Evolutionary conservation across 2,888 invertebrate genomes (phyloP).

Genomic region (Microdon myrmicae): DNA sequence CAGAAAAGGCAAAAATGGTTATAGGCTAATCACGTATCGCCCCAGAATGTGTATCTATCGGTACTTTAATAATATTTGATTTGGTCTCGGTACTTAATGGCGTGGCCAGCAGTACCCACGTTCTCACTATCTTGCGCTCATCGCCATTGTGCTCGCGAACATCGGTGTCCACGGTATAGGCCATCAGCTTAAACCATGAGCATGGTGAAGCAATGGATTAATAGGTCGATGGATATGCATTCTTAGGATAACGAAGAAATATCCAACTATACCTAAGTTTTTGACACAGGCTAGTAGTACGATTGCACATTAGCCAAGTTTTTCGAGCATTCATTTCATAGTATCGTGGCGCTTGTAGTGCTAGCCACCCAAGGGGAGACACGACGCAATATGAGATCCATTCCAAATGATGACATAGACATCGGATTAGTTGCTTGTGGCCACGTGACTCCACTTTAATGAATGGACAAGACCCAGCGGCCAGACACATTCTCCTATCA

Average conservation of each 20-base stretch:
- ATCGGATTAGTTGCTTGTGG: conserved; percentile 33
- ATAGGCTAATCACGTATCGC: conserved; percentile 52
- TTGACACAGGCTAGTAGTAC: conserved; percentile 35
- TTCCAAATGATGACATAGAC: conserved; percentile 42
- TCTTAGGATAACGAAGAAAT: conserved; percentile 32
- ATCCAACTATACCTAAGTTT: conserved; percentile 20
- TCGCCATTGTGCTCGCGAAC: conserved; percentile 27
- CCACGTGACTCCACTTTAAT: conserved; percentile 31
- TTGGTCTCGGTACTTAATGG: conserved; percentile 26
- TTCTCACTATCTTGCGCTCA: conserved; percentile 46
- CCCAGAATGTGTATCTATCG: conserved; percentile 49
- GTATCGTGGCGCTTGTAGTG: conserved; percentile 36
- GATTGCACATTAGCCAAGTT: conserved; percentile 8
- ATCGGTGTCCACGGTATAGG: conserved; percentile 6
- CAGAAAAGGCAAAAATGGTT: conserved; percentile 34
- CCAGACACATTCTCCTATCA: conserved; percentile 5
- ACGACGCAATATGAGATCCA: conserved; percentile 37
- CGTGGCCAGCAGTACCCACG: conserved; percentile 6
- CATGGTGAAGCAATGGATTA: conserved; percentile 30
- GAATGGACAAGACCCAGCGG: conserved; percentile 10
- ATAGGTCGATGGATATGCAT: conserved; percentile 46
- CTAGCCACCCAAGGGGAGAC: conserved; percentile 35
- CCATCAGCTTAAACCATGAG: conserved; percentile 16
- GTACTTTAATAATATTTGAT: conserved; percentile 46
- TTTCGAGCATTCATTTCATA: conserved; percentile 34